Percentiles rank a stretch among this genome's conserved stretches.
Evolutionary conservation across 2,113 vertebrate genomes (phyloP).

Genomic region (Dasypus novemcinctus): DNA sequence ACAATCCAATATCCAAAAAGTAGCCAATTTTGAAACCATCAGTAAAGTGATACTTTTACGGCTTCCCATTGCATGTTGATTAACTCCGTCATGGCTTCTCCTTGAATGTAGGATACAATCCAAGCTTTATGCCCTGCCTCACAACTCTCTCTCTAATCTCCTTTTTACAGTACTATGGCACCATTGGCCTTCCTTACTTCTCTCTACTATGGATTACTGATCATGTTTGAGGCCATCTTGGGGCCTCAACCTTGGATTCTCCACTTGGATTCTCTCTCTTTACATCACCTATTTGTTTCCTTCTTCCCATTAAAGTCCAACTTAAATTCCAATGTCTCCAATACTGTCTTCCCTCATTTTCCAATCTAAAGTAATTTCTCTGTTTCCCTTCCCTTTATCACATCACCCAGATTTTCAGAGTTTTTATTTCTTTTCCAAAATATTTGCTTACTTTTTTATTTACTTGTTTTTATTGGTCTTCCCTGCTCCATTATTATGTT

Average conservation of each 20-base stretch:
- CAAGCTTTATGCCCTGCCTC: neutral
- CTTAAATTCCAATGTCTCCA: neutral
- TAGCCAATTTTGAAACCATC: neutral
- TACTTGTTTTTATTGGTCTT: neutral
- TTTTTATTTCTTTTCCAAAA: neutral
- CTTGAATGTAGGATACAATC: neutral
- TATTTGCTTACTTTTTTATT: neutral
- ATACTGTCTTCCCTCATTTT: neutral
- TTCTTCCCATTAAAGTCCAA: neutral
- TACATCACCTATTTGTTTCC: neutral
- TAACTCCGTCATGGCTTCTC: neutral
- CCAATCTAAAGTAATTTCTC: neutral
- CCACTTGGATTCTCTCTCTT: neutral
- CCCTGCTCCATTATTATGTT: neutral
- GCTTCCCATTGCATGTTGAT: fast-evolving
- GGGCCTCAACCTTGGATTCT: neutral
- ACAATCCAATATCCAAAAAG: neutral
- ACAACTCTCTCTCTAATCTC: neutral
- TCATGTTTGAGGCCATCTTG: neutral
- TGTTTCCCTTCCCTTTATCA: neutral
- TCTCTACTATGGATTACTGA: too few species aligned
- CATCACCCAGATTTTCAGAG: neutral
- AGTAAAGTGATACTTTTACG: neutral
- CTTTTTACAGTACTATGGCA: neutral
- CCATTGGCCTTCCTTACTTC: neutral